phyloP scores from a whole-genome alignment of 2,888 invertebrate genomes.

The Drosophila niveifrons region DNA sequence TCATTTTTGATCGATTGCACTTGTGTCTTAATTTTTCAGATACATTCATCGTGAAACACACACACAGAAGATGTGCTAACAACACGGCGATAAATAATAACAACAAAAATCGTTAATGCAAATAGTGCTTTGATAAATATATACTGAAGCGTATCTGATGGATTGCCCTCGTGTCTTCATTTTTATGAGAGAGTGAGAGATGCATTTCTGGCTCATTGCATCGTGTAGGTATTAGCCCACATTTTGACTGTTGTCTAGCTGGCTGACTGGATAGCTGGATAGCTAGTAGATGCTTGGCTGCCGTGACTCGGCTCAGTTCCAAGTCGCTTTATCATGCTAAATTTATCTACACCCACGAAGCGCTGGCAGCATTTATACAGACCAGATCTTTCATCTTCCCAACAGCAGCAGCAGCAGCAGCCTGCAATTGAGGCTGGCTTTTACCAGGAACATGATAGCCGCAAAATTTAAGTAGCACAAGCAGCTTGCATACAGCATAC shows the following conservation, averaged over 20 bases:
- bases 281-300: slow-evolving; percentile 16
- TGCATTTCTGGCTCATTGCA: slow-evolving; percentile 21
- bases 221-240: slow-evolving; percentile 53
- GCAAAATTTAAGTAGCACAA: slow-evolving; percentile 57
- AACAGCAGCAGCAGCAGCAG: slow-evolving; percentile 15
- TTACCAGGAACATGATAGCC: slow-evolving; percentile 57
- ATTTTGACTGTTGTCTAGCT: slow-evolving; percentile 27
- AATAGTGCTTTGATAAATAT: slow-evolving; percentile 25
- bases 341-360: slow-evolving; percentile 76
- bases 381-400: slow-evolving; percentile 59
- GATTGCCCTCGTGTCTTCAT: slow-evolving; percentile 12
- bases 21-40: slow-evolving; percentile 28
- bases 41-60: slow-evolving; percentile 21
- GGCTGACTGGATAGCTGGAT: background rate
- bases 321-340: slow-evolving; percentile 62
- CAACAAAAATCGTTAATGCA: slow-evolving; percentile 23
- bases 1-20: slow-evolving; percentile 63
- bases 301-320: slow-evolving; percentile 66
- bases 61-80: slow-evolving; percentile 24
- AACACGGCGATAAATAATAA: slow-evolving; percentile 44
- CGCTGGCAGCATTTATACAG: slow-evolving; percentile 71
- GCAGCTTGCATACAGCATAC: slow-evolving; percentile 22
- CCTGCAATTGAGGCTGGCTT: slow-evolving; percentile 24
- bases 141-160: slow-evolving; percentile 20
- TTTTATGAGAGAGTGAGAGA: background rate